phyloP scores from a whole-genome alignment of 2,888 invertebrate genomes.

The Drosophila imparisetae region DNA sequence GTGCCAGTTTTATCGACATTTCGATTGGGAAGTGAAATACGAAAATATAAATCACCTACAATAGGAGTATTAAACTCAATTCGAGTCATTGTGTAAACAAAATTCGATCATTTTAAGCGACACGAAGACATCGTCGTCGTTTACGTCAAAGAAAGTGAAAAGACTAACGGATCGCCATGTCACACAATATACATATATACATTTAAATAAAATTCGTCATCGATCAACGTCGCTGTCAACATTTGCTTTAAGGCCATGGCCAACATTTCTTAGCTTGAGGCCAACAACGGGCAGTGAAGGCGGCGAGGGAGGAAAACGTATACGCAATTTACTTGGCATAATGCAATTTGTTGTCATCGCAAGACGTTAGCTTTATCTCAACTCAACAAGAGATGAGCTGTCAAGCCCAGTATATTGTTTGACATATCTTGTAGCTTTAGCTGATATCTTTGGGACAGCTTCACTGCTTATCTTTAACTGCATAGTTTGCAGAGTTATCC shows the following conservation, averaged over 20 bases:
- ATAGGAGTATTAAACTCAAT: constrained; percentile 11
- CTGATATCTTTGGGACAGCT: constrained; percentile 31
- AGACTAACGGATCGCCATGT: constrained; percentile 22
- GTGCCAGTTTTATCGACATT: constrained; percentile 17
- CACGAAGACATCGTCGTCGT: constrained; percentile 7
- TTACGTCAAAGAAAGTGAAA: constrained; percentile 74
- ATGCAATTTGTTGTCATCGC: constrained; percentile 30
- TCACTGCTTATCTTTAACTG: constrained; percentile 42
- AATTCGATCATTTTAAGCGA: constrained; percentile 14
- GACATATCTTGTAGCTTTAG: constrained; percentile 32
- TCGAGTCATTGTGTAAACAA: constrained; percentile 59
- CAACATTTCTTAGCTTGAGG: constrained; percentile 47
- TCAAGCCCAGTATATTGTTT: constrained; percentile 26
- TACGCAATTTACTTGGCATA: constrained; percentile 42
- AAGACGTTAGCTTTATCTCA: constrained; percentile 36
- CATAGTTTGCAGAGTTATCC: constrained; percentile 26
- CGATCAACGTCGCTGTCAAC: constrained; percentile 53
- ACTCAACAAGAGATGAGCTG: constrained; percentile 20
- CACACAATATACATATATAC: not conserved
- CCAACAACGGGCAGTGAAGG: not conserved
- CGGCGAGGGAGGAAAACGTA: constrained; percentile 6
- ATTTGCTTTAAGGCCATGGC: constrained; percentile 57
- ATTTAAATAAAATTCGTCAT: constrained; percentile 58
- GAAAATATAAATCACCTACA: constrained; percentile 2
- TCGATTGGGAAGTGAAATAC: constrained; percentile 4